phyloP scores from a whole-genome alignment of 2,797 vertebrate species.

The Oryzias sinensis region DNA sequence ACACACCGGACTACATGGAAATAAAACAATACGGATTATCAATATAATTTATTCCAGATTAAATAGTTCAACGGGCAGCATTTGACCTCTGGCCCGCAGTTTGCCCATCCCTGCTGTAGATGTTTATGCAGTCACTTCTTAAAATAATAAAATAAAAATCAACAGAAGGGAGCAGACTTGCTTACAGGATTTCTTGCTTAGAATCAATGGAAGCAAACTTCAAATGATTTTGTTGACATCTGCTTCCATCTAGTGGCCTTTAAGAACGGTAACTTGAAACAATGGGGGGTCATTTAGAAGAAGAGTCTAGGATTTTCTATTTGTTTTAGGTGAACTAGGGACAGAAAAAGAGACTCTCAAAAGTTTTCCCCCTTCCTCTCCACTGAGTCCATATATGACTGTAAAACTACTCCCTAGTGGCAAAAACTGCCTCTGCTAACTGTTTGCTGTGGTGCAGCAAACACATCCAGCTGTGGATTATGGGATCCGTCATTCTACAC shows the following conservation, averaged over 20 bases:
- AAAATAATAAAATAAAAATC: no score
- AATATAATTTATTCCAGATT: no score
- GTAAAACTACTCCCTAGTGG: constrained; percentile 67
- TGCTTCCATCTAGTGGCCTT: background rate
- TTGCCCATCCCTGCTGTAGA: no score
- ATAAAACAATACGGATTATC: no score
- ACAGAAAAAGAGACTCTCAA: no score
- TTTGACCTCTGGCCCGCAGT: no score
- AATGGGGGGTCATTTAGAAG: constrained; percentile 32
- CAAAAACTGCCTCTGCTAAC: constrained; percentile 43
- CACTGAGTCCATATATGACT: constrained; percentile 53
- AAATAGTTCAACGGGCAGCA: no score
- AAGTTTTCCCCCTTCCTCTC: constrained; percentile 26
- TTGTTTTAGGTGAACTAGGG: constrained; percentile 2
- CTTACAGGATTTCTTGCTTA: no score
- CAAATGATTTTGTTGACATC: constrained; percentile 5
- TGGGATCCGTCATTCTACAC: constrained; percentile 44
- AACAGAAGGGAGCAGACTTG: no score
- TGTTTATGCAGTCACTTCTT: no score
- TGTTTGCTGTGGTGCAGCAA: constrained; percentile 64
- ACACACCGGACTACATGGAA: no score
- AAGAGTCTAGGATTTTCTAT: constrained; percentile 17
- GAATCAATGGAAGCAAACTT: no score
- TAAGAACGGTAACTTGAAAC: constrained; percentile 29
- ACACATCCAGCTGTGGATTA: constrained; percentile 74